These are phyloP conservation scores for Hepsetus odoe DNA, from an alignment of 2,113 vertebrate species.

Conservation along the genomic window DNA sequence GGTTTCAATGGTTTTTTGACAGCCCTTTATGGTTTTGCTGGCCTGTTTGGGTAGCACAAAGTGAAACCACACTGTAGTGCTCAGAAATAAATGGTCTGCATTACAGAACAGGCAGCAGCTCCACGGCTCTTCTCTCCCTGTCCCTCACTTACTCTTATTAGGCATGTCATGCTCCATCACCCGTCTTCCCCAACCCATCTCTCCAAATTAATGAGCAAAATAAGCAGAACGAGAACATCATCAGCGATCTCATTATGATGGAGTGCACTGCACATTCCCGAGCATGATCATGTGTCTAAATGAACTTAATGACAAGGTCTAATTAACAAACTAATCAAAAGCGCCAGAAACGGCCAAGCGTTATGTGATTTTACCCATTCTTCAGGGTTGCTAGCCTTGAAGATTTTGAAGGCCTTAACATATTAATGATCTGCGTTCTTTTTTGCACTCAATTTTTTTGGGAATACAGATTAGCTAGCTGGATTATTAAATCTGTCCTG, in stretches of 20 bases:
- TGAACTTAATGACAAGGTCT: slow-evolving; percentile 57
- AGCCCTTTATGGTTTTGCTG: too few species aligned
- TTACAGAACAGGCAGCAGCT: not conserved
- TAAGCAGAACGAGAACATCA: slow-evolving; percentile 70
- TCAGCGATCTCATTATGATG: slow-evolving; percentile 66
- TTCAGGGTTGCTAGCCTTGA: not conserved
- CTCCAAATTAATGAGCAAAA: slow-evolving; percentile 72
- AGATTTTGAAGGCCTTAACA: not conserved
- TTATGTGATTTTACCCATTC: not conserved
- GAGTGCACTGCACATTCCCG: slow-evolving; percentile 53
- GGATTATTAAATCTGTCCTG: not conserved
- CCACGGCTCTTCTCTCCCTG: not conserved
- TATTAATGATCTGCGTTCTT: not conserved
- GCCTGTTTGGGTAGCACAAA: not conserved
- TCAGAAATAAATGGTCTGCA: not conserved
- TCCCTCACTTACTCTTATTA: slow-evolving; percentile 54
- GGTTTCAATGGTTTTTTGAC: too few species aligned
- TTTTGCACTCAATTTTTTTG: not conserved
- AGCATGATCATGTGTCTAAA: slow-evolving; percentile 56
- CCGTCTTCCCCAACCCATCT: slow-evolving; percentile 62
- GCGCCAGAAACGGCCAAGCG: slow-evolving; percentile 35
- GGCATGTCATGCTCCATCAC: slow-evolving; percentile 65
- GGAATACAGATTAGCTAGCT: not conserved
- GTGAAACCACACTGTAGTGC: not conserved
- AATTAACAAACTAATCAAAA: slow-evolving; percentile 64